Evolutionary conservation across 1,140 invertebrate species (phyloP).

Genomic region (Drosophila suzukii): DNA sequence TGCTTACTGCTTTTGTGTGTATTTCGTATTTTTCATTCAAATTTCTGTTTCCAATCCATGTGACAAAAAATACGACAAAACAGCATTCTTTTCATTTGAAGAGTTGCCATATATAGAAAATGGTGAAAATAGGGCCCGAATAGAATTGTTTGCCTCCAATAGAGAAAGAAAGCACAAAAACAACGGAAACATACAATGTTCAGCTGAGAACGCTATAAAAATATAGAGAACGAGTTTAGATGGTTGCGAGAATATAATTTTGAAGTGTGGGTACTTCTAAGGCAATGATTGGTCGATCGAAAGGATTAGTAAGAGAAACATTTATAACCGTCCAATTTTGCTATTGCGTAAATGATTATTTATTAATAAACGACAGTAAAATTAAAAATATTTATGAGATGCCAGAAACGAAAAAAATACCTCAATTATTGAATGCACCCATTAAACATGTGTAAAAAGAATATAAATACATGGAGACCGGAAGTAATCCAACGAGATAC

Average conservation of each 20-base stretch:
- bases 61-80: constrained; percentile 56
- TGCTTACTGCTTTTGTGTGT: constrained; percentile 34
- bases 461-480: constrained; percentile 28
- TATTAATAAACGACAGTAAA: not conserved
- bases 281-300: not conserved
- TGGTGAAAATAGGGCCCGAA: constrained; percentile 35
- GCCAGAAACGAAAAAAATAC: not conserved
- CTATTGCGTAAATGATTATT: not conserved
- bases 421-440: constrained; percentile 53
- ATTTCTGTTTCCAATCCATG: constrained; percentile 49
- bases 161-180: constrained; percentile 31
- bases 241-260: constrained; percentile 1
- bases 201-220: constrained; percentile 14
- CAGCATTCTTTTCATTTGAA: constrained; percentile 19
- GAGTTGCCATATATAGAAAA: constrained; percentile 12
- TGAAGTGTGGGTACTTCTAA: not conserved
- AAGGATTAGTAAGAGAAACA: too few relatives aligned
- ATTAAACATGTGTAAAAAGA: constrained; percentile 7
- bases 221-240: constrained; percentile 1
- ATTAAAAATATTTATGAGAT: not conserved
- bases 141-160: constrained; percentile 52
- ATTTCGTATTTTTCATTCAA: constrained; percentile 28
- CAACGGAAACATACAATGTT: constrained; percentile 4
- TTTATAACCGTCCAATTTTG: too few relatives aligned
- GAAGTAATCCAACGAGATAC: constrained; percentile 55